Evolutionary conservation across 2,888 invertebrate species (phyloP), one percentile per base, ranked within the genome.

Genomic region (Leptinotarsa tumamoca): DNA sequence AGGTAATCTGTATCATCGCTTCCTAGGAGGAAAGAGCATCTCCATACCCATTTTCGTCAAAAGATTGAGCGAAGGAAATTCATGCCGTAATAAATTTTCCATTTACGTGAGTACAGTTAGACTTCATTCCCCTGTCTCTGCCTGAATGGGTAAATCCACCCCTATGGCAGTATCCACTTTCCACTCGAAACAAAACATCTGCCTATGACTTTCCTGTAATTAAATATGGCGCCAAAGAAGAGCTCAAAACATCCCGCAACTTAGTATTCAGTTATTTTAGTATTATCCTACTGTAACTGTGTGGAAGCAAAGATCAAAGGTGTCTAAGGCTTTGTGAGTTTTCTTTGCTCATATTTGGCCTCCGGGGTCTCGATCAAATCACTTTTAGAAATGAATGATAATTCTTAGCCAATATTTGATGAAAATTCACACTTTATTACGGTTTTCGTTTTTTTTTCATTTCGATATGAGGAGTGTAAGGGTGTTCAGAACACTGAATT

Each of bases 221-320:
- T 81, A 79, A 81, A 79, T 77, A 73, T 73, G 74, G 67, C 43
- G 72, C 72, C 61, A 67, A 73, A 63, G 77, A 77, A 77, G 77
- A 73, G 72, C 68, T 71, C 54, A 50, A 56, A 75, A 70, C 67
- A 73, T 73, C 67, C 67, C 52, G 49, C 50, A 43, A 73, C 72
- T 76, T 61, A 52, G 33, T 69, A 73, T 70, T 69, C 76, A 63
- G 72, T 76, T 76, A 61, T 76, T 70, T 70, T 17, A 43, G 70
- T 17, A 18, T 58, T 70, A 50, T 49, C 58, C 49, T 15, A 17
- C 27, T 27, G 21, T 49, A 70, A 51, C 70, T 23, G 43, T 54
- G 58, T 58, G 54, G 70, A 21, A 58, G 17, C 73, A 71, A 80
- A 82, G 82, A 82, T 82, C 82, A 82, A 82, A 82, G 81, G 75